phyloP scores from a whole-genome alignment of 1,140 invertebrate species.

The Scaptodrosophila lebanonensis region DNA sequence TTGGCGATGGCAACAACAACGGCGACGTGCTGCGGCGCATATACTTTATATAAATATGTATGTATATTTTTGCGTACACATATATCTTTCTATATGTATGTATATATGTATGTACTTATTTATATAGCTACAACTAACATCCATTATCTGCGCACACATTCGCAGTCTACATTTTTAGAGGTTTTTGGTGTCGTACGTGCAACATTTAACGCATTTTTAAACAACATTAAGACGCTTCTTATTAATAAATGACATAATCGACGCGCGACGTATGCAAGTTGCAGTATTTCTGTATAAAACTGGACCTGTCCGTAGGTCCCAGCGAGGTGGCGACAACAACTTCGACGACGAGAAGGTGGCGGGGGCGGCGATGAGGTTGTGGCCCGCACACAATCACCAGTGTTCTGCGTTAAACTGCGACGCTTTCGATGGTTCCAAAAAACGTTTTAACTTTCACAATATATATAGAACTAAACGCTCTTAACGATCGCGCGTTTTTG shows the following conservation, averaged over 20 bases:
- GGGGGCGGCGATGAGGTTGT: constrained; percentile 10
- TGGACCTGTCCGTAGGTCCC: constrained; percentile 47
- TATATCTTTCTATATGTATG: constrained; percentile 28
- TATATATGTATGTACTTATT: constrained; percentile 27
- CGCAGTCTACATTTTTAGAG: constrained; percentile 73
- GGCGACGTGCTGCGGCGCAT: constrained; percentile 40
- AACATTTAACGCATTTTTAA: constrained; percentile 57
- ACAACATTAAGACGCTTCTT: constrained; percentile 44
- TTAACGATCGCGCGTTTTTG: constrained; percentile 38
- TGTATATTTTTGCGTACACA: constrained; percentile 12
- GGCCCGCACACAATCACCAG: constrained; percentile 28
- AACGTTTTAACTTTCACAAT: constrained; percentile 4
- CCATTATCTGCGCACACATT: constrained; percentile 49
- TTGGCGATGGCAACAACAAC: constrained; percentile 11
- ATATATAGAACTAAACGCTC: constrained; percentile 30
- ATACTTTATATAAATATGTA: constrained; percentile 35
- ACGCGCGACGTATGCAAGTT: constrained; percentile 57
- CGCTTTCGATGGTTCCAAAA: constrained; percentile 7
- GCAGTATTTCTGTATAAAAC: constrained; percentile 51
- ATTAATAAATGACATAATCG: constrained; percentile 75
- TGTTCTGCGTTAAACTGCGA: constrained; percentile 12
- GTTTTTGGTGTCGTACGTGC: constrained; percentile 54
- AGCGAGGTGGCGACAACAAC: constrained; percentile 2
- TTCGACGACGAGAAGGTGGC: constrained; percentile 17
- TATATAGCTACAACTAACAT: constrained; percentile 46